Conservation (phyloP, 2,113 vertebrate species). For the Edolisoma coerulescens region DNA sequence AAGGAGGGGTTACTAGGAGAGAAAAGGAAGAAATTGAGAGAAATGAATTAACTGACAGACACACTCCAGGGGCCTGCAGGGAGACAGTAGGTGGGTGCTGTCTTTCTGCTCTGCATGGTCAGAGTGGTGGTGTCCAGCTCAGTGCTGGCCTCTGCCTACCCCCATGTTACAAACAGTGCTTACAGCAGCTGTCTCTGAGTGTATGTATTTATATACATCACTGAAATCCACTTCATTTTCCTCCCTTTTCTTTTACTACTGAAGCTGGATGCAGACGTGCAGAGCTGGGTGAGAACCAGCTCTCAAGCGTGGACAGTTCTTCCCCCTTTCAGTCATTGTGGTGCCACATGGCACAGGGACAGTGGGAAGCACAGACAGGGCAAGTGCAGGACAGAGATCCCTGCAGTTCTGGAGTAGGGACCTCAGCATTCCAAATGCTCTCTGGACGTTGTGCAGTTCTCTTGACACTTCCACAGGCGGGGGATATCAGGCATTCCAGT, state of each 20-base stretch:
- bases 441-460: not conserved
- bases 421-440: not conserved
- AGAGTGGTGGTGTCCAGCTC: not conserved
- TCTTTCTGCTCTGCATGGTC: not conserved
- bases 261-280: not conserved
- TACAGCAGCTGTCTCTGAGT: not conserved
- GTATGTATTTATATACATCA: not conserved
- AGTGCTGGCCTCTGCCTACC: not conserved
- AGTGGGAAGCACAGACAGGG: not conserved
- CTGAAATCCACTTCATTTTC: not conserved
- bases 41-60: not conserved
- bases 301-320: not conserved
- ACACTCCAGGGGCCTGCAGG: not conserved
- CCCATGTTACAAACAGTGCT: accelerated
- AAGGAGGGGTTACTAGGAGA: not conserved
- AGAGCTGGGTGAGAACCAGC: not conserved
- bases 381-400: not conserved
- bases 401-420: not conserved
- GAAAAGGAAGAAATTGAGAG: not conserved
- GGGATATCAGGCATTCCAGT: not conserved
- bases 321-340: not conserved
- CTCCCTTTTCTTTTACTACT: not conserved
- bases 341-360: accelerated
- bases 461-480: accelerated
- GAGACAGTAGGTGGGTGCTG: not conserved